Conservation (phyloP, 2,797 vertebrate species). For the Amblyopsis hoosieri region DNA sequence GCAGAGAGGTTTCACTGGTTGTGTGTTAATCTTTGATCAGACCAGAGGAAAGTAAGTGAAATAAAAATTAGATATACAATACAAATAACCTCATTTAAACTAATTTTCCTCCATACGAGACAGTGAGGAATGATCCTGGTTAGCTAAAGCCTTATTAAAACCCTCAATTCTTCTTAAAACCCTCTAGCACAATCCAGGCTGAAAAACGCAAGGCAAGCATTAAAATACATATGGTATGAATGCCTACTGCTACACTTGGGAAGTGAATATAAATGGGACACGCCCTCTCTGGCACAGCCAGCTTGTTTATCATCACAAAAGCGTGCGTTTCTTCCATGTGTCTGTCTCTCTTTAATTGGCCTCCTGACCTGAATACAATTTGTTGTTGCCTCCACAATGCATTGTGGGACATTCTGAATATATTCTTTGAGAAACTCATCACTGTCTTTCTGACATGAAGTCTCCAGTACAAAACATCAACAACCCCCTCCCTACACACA, state of each 20-base stretch:
- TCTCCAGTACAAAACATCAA: conserved; percentile 35
- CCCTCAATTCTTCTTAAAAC: conserved; percentile 19
- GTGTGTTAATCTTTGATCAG: conserved; percentile 48
- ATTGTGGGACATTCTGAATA: conserved; percentile 41
- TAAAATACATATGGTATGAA: conserved; percentile 2
- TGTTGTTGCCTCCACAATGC: conserved; percentile 20
- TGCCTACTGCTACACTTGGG: not conserved
- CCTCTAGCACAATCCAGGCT: conserved; percentile 12
- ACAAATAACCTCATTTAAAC: conserved; percentile 18
- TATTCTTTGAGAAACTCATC: conserved; percentile 20
- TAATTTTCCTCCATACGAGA: not conserved
- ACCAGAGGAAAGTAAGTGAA: conserved; percentile 12
- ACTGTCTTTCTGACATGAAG: conserved; percentile 23
- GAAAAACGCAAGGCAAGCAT: conserved; percentile 22
- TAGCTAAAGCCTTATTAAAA: conserved; percentile 2
- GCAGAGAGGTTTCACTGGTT: conserved; percentile 14
- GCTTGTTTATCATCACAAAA: conserved; percentile 18
- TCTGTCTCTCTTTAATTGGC: conserved; percentile 22
- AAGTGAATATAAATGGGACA: not conserved
- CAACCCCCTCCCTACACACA: not conserved
- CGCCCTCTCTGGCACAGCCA: not conserved
- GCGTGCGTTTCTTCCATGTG: not conserved
- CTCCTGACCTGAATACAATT: conserved; percentile 28
- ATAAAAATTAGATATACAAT: conserved; percentile 28
- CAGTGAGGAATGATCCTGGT: conserved; percentile 9